Base-by-base conservation (phyloP, 2,888 invertebrate genomes). In the Lacanobia wlatinum region DNA sequence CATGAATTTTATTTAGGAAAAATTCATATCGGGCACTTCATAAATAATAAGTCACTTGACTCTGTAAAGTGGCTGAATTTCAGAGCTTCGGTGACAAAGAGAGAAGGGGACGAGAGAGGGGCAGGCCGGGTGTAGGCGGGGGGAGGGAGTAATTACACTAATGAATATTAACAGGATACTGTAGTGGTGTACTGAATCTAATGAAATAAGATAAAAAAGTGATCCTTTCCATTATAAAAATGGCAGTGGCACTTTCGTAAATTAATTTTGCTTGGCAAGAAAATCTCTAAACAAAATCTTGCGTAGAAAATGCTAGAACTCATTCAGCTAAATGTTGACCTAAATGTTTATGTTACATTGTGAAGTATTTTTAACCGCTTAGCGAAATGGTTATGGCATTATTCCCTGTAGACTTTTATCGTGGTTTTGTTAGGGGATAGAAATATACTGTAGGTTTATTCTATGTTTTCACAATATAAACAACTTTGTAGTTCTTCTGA, bases 151-250 rank as follows among this genome's bases (percentile, higher is more conserved):
- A 88, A 92, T 92, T 88, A 90, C 87, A 86, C 87, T 90, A 92
- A 91, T 92, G 91, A 92, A 91, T 92, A 91, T 90, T 91, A 90
- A 92, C 89, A 85, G 78, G 73, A 78, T 67, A 78, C 69, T 75
- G 70, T 84, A 87, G 88, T 87, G 87, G 78, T 76, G 75, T 77
- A 76, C 70, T 70, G 73, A 76, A 82, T 75, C 78, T 79, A 77
- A 80, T 83, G 76, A 82, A 83, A 86, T 75, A 70, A 78, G 77
- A 80, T 83, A 78, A 86, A 86, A 80, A 80, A 75, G 70, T 78
- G 73, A 78, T 78, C 76, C 67, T 62, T 69, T 71, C 46, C 69
- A 70, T 81, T 83, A 77, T 66, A 78, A 78, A 76, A 73, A 80
- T 64, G 61, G 65, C 64, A 72, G 65, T 16, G 56, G 48, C 72